Evolutionary conservation across 2,888 invertebrate species (phyloP), one percentile per base, ranked within the genome.

Genomic region (Gastrophysa polygoni): DNA sequence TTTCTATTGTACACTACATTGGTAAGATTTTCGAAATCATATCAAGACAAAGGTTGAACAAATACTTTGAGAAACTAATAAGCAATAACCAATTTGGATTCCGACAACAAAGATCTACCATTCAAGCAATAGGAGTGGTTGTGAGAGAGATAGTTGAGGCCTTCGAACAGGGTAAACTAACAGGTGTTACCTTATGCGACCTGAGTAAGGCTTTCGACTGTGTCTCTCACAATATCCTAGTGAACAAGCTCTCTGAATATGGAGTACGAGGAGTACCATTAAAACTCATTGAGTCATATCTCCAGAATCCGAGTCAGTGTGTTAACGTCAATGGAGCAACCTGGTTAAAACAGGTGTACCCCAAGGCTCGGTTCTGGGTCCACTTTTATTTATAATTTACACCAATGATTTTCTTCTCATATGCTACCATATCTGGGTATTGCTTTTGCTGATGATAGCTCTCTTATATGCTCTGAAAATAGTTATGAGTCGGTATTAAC

Each of bases 401-500:
- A 29, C 10, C 14, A 50, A 50, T 32, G 28, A 50, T 32, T 50
- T 50, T 47, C 20, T 47, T 17, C 20, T 20, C 47, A 47, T 47
- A 47, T 47, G 47, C 5, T 47, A 10, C 47, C 47, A 20, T 21
- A 24, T 49, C 14, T 16, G 28, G 49, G 49, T 49, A 28, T 47
- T 47, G 47, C 18, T 47, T 47, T 18, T 20, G 20, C 47, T 47
- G 20, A 47, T 21, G 47, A 47, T 18, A 47, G 47, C 47, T 47
- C n/a, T 47, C 47, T 47, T 47, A 20, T 49, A n/a, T 28, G 49
- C 28, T 28, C 24, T 49, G 49, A 24, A 49, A 49, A 49, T 16
- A 49, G 49, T 49, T 24, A 49, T 24, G 24, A 49, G n/a, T 49
- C 49, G 28, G 28, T 49, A 49, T 49, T 49, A 49, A 49, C 28